Percentiles rank a stretch among this genome's conserved stretches.
phyloP scores from a whole-genome alignment of 1,140 invertebrate species.

The Drosophila elegans region DNA sequence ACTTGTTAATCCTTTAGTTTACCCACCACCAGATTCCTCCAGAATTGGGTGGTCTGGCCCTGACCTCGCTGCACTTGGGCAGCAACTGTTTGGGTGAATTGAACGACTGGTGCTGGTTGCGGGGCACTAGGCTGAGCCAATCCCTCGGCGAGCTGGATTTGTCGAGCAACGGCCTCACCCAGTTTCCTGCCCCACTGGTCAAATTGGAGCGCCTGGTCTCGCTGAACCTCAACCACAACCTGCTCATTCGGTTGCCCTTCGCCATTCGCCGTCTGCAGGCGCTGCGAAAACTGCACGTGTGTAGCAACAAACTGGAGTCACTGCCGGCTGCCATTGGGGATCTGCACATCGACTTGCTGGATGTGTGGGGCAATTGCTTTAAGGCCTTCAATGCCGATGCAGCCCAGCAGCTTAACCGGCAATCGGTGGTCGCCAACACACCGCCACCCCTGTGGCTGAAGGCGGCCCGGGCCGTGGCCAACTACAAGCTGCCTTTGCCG shows the following conservation, averaged over 20 bases:
- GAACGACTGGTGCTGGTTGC: conserved; percentile 89
- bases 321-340: conserved; percentile 84
- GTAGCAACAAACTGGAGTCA: conserved; percentile 86
- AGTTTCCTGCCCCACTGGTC: conserved; percentile 77
- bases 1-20: not conserved
- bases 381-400: conserved; percentile 53
- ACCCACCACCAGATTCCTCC: conserved; percentile 86
- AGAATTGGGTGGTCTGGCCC: conserved; percentile 88
- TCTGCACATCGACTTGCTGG: conserved; percentile 65
- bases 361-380: conserved; percentile 81
- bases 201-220: conserved; percentile 86
- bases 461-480: conserved; percentile 54
- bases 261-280: conserved; percentile 87
- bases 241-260: conserved; percentile 87
- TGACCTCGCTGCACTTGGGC: conserved; percentile 89
- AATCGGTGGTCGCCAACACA: not conserved
- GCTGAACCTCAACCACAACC: conserved; percentile 88
- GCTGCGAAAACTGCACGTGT: conserved; percentile 85
- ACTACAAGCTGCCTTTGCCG: conserved; percentile 56
- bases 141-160: conserved; percentile 71
- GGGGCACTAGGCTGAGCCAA: conserved; percentile 84
- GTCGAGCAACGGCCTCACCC: conserved; percentile 63
- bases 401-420: conserved; percentile 18
- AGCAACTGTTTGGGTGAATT: conserved; percentile 89
- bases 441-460: conserved; percentile 65